phyloP scores from a whole-genome alignment of 2,888 invertebrate genomes.

The Thera obeliscata region DNA sequence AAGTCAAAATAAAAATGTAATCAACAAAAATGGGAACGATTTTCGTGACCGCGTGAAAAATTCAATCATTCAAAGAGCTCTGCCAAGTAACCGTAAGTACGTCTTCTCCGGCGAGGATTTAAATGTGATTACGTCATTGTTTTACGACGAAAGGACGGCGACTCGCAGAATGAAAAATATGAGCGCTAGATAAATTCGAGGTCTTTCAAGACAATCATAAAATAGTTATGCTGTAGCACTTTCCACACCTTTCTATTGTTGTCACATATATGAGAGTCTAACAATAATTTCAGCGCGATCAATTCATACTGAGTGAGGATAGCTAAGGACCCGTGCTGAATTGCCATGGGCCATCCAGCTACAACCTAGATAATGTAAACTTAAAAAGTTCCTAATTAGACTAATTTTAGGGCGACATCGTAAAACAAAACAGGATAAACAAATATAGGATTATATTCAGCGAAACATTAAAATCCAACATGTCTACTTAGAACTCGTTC shows the following conservation, averaged over 20 bases:
- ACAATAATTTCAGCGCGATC: background rate
- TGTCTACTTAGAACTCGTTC: constrained; percentile 67
- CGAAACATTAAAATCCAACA: constrained; percentile 81
- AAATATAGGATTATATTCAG: constrained; percentile 84
- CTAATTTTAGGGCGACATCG: constrained; percentile 43
- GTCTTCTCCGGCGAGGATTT: constrained; percentile 48
- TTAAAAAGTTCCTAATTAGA: background rate
- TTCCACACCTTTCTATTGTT: too few species aligned
- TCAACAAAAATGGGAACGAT: constrained; percentile 26
- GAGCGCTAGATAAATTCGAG: constrained; percentile 3
- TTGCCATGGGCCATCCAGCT: too few species aligned
- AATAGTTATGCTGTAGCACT: background rate
- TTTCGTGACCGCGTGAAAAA: constrained; percentile 53
- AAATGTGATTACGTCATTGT: constrained; percentile 63
- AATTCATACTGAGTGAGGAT: background rate
- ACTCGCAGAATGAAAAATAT: constrained; percentile 7
- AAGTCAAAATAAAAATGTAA: constrained; percentile 13
- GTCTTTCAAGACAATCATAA: background rate
- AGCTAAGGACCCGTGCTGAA: background rate
- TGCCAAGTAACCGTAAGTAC: constrained; percentile 18
- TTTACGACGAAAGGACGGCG: constrained; percentile 40
- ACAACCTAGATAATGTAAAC: background rate
- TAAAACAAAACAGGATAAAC: constrained; percentile 81
- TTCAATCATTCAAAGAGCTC: constrained; percentile 64
- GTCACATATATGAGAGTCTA: too few species aligned